Base-by-base conservation (phyloP, 23 tunicate genomes). In the Styela plicata region DNA sequence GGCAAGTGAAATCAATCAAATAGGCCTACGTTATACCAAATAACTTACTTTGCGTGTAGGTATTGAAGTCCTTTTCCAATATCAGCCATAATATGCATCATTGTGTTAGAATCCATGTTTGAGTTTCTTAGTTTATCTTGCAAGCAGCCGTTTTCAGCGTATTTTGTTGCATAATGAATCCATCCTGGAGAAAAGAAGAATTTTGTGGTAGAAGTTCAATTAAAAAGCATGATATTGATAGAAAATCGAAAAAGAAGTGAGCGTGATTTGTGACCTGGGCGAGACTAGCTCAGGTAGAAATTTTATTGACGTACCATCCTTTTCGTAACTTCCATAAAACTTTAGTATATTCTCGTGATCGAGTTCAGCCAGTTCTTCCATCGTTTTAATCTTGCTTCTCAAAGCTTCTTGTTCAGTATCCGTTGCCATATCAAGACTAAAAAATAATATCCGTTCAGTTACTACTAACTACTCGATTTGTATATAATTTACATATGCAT, bases 11-110 rank as follows among this genome's bases (percentile, higher is more conserved):
- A n/a, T n/a, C n/a, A n/a, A n/a, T n/a, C n/a, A n/a, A n/a, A n/a
- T n/a, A n/a, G n/a, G n/a, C n/a, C n/a, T n/a, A n/a, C n/a, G n/a
- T n/a, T n/a, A n/a, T n/a, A n/a, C n/a, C n/a, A n/a, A n/a, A n/a
- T n/a, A 7, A 2, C 63, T 79, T 79, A 89, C 94, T 89, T 89
- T 29, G 94, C 94, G 64, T 89, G 94, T 20, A 89, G 76, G 74
- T 79, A 89, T 34, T 89, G 94, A 78, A 89, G 70, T 3, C 94
- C 94, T 73, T 63, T 73, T 24, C 94, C 94, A 30, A 89, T 66
- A 25, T 85, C 87, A 34, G 88, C 66, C 30, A 89, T 84, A 27
- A 89, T 80, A 63, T 34, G 78, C 80, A 89, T 89, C 71, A 79
- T 65, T 34, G 66, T 35, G 33, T 73, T 27, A 1, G 94, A 74